Base-by-base conservation (phyloP, 2,113 vertebrate genomes). In the Gymnocephalus cernua region DNA sequence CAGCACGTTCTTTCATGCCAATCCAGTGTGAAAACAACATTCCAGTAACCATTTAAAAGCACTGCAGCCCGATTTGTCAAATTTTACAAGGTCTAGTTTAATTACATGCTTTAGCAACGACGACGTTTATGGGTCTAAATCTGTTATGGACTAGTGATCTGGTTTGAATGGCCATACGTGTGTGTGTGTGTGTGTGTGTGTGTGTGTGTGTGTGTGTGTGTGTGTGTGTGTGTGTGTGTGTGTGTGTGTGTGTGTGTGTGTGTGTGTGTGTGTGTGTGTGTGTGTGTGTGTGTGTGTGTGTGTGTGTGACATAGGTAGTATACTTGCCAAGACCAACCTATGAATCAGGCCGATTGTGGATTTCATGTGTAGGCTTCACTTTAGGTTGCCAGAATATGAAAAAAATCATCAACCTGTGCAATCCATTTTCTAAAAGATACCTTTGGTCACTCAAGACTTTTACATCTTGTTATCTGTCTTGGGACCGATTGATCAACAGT, bases 391-490 rank as follows among this genome's bases (percentile, higher is more conserved):
- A 1, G 78, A 80, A 59, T 75, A 69, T 75, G 70, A 64, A 64
- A 78, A 57, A 71, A 19, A 27, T 38, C 10, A 80, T 66, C 51
- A 83, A 80, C 77, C n/a, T 29, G 47, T 67, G 77, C 70, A 44
- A 63, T 87, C 54, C 27, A 64, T 81, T 85, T 68, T 62, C 21
- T 69, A 80, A 81, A 87, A 69, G 66, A 83, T 45, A 57, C 32
- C 86, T 69, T 85, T 91, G 90, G 89, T 90, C 85, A 79, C 78
- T 45, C 79, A 83, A 82, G 87, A 86, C 89, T 82, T 90, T 85
- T 86, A 90, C 78, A 81, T 83, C 88, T 90, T 93, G 90, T 93
- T 84, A 92, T 89, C 84, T 78, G 72, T 73, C 88, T 80, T 81
- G 88, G 78, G 86, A 86, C 78, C 63, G 72, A 93, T 90, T 89